A percentile compares a stretch with the other conserved stretches of the same genome.
Conservation (phyloP, 2,888 invertebrate genomes). For the Sisyra terminalis region DNA sequence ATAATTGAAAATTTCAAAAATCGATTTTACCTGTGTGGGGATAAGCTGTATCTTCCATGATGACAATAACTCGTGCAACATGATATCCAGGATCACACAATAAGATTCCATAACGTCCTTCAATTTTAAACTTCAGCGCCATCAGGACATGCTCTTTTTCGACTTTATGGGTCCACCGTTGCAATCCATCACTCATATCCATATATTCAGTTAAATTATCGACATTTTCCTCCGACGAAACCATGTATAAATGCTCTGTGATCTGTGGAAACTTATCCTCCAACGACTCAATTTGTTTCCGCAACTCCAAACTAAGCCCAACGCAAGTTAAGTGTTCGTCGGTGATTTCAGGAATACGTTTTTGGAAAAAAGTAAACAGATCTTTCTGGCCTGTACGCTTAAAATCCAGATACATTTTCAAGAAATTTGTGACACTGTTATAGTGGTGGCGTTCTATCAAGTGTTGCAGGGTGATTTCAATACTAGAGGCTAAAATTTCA, state of each 20-base stretch:
- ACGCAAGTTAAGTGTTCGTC: constrained; percentile 75
- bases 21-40: constrained; percentile 58
- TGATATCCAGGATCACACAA: constrained; percentile 87
- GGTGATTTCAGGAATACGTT: constrained; percentile 63
- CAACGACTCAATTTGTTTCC: constrained; percentile 42
- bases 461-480: constrained; percentile 64
- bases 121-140: constrained; percentile 54
- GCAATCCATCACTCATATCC: constrained; percentile 37
- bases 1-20: no score
- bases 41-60: constrained; percentile 70
- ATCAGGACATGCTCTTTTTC: constrained; percentile 84
- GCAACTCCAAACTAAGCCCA: constrained; percentile 67
- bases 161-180: constrained; percentile 37
- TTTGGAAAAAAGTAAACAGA: constrained; percentile 54
- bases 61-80: constrained; percentile 67
- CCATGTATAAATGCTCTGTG: constrained; percentile 48
- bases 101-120: constrained; percentile 57
- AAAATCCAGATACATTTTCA: constrained; percentile 46
- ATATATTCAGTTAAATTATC: constrained; percentile 40
- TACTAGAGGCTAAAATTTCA: constrained; percentile 61
- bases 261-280: constrained; percentile 51
- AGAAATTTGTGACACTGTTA: constrained; percentile 76
- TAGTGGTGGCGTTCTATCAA: constrained; percentile 74
- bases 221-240: constrained; percentile 79
- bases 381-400: constrained; percentile 43